A percentile compares a stretch with the other conserved stretches of the same genome.
phyloP scores from a whole-genome alignment of 2,113 vertebrate species.

The Microcebus ravelobensis region DNA sequence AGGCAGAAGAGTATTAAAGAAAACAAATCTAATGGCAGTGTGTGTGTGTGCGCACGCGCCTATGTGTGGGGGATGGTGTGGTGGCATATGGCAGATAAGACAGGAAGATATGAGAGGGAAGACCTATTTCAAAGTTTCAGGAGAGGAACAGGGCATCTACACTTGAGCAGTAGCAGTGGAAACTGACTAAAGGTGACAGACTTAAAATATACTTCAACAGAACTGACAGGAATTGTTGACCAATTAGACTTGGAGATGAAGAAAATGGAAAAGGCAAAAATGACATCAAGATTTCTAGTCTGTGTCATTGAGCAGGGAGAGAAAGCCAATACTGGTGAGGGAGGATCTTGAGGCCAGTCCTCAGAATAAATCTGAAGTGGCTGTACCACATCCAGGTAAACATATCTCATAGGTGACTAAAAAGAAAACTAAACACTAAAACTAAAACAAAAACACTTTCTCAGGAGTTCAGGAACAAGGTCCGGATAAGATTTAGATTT shows the following conservation, averaged over 20 bases:
- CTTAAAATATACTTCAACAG: constrained; percentile 4
- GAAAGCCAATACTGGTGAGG: background rate
- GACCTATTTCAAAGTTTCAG: background rate
- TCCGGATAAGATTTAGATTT: background rate
- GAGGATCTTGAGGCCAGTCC: background rate
- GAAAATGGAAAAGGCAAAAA: background rate
- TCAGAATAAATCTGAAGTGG: background rate
- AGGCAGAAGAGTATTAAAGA: background rate
- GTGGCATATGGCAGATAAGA: background rate
- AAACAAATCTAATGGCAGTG: background rate
- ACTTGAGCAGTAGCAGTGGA: background rate
- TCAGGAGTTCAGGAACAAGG: background rate
- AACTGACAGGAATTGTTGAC: background rate
- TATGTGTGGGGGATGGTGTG: background rate
- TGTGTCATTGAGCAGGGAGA: background rate
- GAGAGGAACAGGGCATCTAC: background rate
- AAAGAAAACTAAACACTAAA: background rate
- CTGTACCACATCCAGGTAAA: background rate
- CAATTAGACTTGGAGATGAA: background rate
- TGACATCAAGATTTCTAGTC: background rate
- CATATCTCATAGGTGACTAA: background rate
- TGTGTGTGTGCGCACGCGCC: background rate
- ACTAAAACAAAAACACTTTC: background rate
- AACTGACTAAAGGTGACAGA: background rate
- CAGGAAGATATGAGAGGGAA: background rate